Evolutionary conservation across 1,140 invertebrate genomes (phyloP), one percentile per base, ranked within the genome.

Genomic region (Drosophila varians): DNA sequence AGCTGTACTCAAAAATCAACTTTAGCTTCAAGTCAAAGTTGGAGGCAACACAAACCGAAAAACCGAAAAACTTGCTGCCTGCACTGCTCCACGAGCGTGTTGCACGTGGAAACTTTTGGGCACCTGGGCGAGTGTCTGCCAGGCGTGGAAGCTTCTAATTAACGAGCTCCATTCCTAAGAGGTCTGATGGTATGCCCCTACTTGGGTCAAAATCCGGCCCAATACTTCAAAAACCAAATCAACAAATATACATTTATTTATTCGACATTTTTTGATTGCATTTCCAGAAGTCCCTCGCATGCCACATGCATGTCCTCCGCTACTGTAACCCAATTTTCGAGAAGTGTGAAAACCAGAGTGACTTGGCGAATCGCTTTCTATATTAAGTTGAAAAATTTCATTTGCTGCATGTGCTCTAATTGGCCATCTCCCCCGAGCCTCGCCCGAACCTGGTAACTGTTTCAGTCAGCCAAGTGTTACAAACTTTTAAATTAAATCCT

Each of bases 81-180:
- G 31, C 31, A 25, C 36, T 12, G 16, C 18, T 28, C 25, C 21
- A 31, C 38, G 42, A 53, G 62, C 66, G 77, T 77, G 76, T 86
- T 86, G 80, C 77, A 74, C 72, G 61, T 73, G 79, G 31, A 54
- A 21, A 65, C 86, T 86, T 61, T 74, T 36, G 70, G 80, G 76
- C 62, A 52, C 47, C 38, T 55, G 77, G 48, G 34, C 64, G 69
- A 61, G 54, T 87, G 70, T 77, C 83, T 82, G 82, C 56, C 62
- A 64, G 74, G 68, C 77, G 60, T 87, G 83, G 80, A 74, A 87
- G 74, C 82, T 87, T 87, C 82, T 87, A 87, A 87, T 87, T 87
- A 87, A 80, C 82, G 82, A 77, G 66, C 74, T 56, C 42, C 31
- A 51, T 48, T 19, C 54, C 21, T n/a, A 42, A 65, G 86, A 86